Percentiles rank a stretch among this genome's conserved stretches.
Evolutionary conservation across 2,888 invertebrate species (phyloP).

Genomic region (Anorthoa munda): DNA sequence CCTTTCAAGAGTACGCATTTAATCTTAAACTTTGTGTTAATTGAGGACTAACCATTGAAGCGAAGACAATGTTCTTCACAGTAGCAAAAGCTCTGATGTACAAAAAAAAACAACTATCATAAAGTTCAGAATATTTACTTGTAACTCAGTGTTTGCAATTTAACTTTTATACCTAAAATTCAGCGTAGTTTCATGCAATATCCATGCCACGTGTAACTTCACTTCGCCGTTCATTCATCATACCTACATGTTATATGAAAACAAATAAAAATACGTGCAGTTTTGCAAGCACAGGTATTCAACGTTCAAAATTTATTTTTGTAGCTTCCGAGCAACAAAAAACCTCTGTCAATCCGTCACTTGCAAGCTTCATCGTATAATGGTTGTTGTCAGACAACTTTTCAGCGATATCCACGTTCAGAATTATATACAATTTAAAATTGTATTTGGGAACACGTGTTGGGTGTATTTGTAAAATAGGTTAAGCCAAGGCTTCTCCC

Average conservation of each 20-base stretch:
- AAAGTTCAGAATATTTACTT: not conserved
- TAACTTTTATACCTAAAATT: not conserved
- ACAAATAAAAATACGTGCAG: slow-evolving; percentile 1
- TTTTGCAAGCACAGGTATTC: not conserved
- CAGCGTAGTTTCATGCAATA: not conserved
- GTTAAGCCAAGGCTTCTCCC: too few relatives aligned
- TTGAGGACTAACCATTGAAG: not conserved
- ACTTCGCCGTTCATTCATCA: slow-evolving; percentile 9
- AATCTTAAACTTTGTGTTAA: not conserved
- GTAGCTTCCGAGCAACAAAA: slow-evolving; percentile 5
- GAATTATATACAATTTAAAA: slow-evolving; percentile 27
- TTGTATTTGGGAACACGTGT: not conserved
- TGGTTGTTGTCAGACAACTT: slow-evolving; percentile 10
- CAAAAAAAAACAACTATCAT: too few relatives aligned
- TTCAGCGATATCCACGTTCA: not conserved
- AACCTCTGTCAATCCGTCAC: slow-evolving; percentile 18
- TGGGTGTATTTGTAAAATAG: too few relatives aligned
- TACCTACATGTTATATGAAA: slow-evolving; percentile 3
- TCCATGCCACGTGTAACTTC: slow-evolving; percentile 19
- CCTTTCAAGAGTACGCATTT: not conserved
- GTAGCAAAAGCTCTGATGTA: not conserved
- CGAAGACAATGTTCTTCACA: not conserved
- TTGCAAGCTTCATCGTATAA: slow-evolving; percentile 10
- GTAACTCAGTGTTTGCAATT: not conserved
- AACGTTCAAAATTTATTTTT: slow-evolving; percentile 6